Evolutionary conservation across 2,888 invertebrate species (phyloP).

Genomic region (Physocephala rufipes): DNA sequence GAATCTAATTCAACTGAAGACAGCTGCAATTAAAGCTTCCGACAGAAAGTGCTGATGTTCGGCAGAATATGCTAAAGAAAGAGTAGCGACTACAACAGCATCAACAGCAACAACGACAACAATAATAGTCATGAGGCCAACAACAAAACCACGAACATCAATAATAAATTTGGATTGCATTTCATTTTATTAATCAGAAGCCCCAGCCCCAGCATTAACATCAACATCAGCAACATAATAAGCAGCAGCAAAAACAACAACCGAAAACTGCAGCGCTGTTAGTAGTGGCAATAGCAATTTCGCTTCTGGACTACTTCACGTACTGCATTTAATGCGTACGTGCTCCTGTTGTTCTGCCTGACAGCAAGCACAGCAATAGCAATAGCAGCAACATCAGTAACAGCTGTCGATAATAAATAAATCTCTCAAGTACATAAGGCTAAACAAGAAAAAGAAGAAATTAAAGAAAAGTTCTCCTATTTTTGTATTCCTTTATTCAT

Average conservation of each 20-base stretch:
- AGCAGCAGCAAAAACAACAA: slow-evolving; percentile 10
- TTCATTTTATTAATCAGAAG: background rate
- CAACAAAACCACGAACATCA: no score
- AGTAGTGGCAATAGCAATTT: slow-evolving; percentile 16
- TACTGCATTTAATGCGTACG: background rate
- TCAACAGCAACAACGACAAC: background rate
- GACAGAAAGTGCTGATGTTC: background rate
- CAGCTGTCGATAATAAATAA: background rate
- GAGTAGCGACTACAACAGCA: background rate
- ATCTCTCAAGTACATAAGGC: no score
- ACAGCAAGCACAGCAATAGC: background rate
- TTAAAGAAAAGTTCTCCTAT: no score
- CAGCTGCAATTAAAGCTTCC: background rate
- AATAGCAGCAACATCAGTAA: background rate
- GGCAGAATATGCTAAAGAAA: background rate
- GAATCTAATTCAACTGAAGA: background rate
- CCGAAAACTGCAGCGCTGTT: slow-evolving; percentile 14
- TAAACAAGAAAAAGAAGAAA: background rate
- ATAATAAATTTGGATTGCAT: no score
- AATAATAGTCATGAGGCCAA: no score
- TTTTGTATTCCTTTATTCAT: no score
- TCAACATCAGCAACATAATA: background rate
- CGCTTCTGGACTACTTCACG: background rate
- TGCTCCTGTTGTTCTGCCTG: slow-evolving; percentile 11
- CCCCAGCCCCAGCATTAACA: slow-evolving; percentile 1